Evolutionary conservation across 2,888 invertebrate genomes (phyloP), one percentile per base, ranked within the genome.

Genomic region (Amblyjoppa proteus): DNA sequence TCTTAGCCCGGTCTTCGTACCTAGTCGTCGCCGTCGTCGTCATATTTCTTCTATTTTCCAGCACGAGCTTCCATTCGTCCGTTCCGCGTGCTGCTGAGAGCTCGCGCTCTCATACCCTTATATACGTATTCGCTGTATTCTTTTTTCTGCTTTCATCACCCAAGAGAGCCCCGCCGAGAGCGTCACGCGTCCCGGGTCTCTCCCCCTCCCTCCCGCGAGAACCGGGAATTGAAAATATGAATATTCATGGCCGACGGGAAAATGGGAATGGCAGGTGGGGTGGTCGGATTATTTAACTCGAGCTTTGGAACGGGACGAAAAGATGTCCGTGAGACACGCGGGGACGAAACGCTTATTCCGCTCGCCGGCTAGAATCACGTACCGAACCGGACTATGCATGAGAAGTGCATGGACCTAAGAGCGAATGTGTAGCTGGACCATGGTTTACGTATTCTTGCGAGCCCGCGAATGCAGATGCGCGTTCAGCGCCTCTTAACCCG

Each of bases 171-270:
- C 66, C 70, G 45, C 51, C 34, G 71, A 64, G 61, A 71, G 77
- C 79, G 85, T 84, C 83, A 86, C 85, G 83, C 83, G 71, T 71
- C 64, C 77, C 68, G 83, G 79, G 69, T 79, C 83, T 74, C 74
- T 83, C 78, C 70, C 64, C 6, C 11, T 64, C 58, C 28, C 53
- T 45, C 34, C 34, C 76, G 58, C 25, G 58, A 58, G 38, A 38
- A 70, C 74, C 38, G 49, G 74, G 80, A 84, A 87, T 89, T 86
- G 85, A 76, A 87, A 85, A 79, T 88, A 90, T 90, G 88, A 90
- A 91, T 90, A 91, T 90, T 91, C 90, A 91, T 89, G 88, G 87
- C 16, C 69, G 87, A 87, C 85, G 87, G 41, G 85, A 81, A 82
- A 79, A 82, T 82, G 79, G 58, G 56, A 58, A 79, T 51, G 78